Percentiles rank a stretch among this genome's conserved stretches.
phyloP scores from a whole-genome alignment of 2,888 invertebrate genomes.

The Eristalinus aeneus region DNA sequence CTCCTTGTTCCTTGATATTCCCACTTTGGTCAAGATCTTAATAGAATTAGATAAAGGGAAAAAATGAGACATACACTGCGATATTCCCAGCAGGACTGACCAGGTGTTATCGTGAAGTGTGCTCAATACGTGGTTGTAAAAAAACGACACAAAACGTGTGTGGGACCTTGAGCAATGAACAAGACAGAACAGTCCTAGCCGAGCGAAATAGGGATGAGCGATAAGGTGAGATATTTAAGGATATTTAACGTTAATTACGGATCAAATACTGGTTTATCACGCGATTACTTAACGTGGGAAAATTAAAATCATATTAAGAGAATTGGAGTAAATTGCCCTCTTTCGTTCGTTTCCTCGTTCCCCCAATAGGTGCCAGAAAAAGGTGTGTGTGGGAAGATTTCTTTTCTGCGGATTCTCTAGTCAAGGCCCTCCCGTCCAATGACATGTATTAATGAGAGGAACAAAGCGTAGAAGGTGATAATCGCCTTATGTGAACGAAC shows the following conservation, averaged over 20 bases:
- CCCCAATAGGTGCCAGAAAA: constrained; percentile 37
- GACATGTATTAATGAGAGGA: constrained; percentile 49
- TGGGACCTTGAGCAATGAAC: constrained; percentile 34
- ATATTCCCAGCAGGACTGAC: constrained; percentile 54
- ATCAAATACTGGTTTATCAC: constrained; percentile 77
- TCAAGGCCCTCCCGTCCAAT: constrained; percentile 34
- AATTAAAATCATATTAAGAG: constrained; percentile 73
- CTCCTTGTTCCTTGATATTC: constrained; percentile 6
- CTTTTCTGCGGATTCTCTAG: constrained; percentile 7
- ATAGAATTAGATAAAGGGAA: constrained; percentile 36
- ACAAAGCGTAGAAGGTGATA: constrained; percentile 30
- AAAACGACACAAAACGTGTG: constrained; percentile 6
- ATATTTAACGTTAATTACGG: constrained; percentile 73
- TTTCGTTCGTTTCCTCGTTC: constrained; percentile 4
- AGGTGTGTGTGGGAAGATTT: constrained; percentile 79
- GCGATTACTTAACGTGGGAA: constrained; percentile 79
- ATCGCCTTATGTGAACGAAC: constrained; percentile 15
- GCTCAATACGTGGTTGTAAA: constrained; percentile 53
- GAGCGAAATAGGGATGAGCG: constrained; percentile 14
- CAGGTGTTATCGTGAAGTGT: constrained; percentile 68
- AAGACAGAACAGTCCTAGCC: neutral
- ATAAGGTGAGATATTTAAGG: constrained; percentile 74
- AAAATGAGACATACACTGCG: constrained; percentile 11
- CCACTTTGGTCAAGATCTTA: constrained; percentile 40
- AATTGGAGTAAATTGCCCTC: constrained; percentile 17